These are phyloP conservation scores for Cossypha polioptera DNA, from an alignment of 2,797 vertebrate genomes.

Conservation along the genomic window DNA sequence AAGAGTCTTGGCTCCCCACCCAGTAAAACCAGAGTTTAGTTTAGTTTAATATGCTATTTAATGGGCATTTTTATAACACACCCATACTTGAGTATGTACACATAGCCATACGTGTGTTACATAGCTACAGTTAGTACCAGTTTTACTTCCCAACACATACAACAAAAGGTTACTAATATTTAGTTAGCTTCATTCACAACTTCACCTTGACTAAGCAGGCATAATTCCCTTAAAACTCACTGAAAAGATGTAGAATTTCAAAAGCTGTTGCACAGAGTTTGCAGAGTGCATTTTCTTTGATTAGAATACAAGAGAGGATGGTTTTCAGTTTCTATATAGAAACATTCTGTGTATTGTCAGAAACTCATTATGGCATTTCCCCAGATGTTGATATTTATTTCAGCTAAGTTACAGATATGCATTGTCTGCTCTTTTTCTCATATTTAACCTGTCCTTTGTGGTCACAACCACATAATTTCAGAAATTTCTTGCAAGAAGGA, in stretches of 20 bases:
- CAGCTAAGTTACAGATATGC: neutral
- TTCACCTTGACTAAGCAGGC: neutral
- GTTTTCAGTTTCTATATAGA: neutral
- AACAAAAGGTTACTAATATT: neutral
- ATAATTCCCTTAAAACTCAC: neutral
- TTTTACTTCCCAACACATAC: neutral
- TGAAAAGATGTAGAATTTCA: neutral
- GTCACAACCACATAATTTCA: neutral
- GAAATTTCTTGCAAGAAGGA: neutral
- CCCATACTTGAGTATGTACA: neutral
- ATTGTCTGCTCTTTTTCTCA: neutral
- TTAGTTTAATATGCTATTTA: neutral
- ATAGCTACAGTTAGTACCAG: neutral
- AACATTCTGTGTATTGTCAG: neutral
- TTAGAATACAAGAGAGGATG: neutral
- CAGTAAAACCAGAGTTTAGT: neutral
- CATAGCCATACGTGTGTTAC: neutral
- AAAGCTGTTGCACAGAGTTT: neutral
- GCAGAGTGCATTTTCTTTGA: neutral
- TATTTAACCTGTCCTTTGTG: neutral
- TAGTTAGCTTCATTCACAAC: neutral
- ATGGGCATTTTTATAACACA: neutral
- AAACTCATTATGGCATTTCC: neutral
- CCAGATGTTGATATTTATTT: neutral
- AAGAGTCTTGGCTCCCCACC: neutral